Conservation (phyloP, 2,113 vertebrate species). For the Clarias batrachus region DNA sequence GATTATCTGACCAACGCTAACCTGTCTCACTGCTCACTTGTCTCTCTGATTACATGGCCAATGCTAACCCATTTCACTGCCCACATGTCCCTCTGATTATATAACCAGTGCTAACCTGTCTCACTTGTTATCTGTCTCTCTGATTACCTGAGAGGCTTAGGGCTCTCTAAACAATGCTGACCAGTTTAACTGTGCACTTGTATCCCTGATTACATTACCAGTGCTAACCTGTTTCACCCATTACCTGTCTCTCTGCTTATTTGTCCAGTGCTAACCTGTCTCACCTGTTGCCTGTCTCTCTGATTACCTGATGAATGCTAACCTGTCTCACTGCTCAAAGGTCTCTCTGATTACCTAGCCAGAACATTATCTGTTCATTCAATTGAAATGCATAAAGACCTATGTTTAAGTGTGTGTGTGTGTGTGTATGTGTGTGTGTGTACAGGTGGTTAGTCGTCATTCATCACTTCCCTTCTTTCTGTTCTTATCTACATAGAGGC, state of each 20-base stretch:
- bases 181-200: neutral
- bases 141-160: neutral
- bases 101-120: neutral
- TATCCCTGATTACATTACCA: neutral
- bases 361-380: neutral
- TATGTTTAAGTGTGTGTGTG: neutral
- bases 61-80: neutral
- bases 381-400: neutral
- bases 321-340: neutral
- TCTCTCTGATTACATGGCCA: neutral
- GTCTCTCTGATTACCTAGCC: neutral
- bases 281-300: neutral
- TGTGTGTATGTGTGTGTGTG: conserved; percentile 16
- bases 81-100: neutral
- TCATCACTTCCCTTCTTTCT: neutral
- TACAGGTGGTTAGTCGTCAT: conserved; percentile 41
- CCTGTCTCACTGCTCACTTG: neutral
- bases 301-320: no score
- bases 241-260: neutral
- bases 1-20: neutral
- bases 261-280: neutral
- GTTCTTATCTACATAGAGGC: conserved; percentile 55
- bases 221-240: no score
- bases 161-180: no score
- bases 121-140: neutral